Conservation (phyloP, 64 coral and sea anemone genomes). For the Orbicella faveolata region DNA sequence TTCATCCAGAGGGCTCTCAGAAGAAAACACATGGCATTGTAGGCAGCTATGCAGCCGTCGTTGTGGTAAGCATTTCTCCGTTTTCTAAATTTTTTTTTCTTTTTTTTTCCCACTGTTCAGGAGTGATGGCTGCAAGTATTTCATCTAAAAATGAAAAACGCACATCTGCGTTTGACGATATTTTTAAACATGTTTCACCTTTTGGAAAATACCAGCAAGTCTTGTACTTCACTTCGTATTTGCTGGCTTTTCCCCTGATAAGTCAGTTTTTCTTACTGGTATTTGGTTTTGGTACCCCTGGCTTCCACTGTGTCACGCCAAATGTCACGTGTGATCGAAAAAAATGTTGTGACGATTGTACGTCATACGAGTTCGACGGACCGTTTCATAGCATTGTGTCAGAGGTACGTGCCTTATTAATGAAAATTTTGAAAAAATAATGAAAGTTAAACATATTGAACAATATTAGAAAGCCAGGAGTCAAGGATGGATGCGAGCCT, state of each 20-base stretch:
- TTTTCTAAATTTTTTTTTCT: no score
- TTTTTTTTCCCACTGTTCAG: no score
- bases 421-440: not conserved
- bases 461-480: not conserved
- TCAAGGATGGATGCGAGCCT: not conserved
- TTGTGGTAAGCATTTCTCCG: no score
- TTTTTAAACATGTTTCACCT: conserved; percentile 33
- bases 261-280: conserved; percentile 24
- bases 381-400: conserved; percentile 66
- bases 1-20: no score
- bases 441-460: not conserved
- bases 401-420: conserved; percentile 42
- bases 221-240: conserved; percentile 45
- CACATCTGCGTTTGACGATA: conserved; percentile 45
- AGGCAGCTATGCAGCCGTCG: no score
- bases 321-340: conserved; percentile 26
- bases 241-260: conserved; percentile 46
- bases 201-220: conserved; percentile 63
- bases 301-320: conserved; percentile 53
- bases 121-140: no score
- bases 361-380: conserved; percentile 65
- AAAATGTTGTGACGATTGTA: conserved; percentile 66
- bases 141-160: no score
- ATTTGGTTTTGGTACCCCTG: conserved; percentile 56
- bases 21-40: no score